Evolutionary conservation across 2,888 invertebrate species (phyloP), one percentile per base, ranked within the genome.

Genomic region (Epistrophella euchroma): DNA sequence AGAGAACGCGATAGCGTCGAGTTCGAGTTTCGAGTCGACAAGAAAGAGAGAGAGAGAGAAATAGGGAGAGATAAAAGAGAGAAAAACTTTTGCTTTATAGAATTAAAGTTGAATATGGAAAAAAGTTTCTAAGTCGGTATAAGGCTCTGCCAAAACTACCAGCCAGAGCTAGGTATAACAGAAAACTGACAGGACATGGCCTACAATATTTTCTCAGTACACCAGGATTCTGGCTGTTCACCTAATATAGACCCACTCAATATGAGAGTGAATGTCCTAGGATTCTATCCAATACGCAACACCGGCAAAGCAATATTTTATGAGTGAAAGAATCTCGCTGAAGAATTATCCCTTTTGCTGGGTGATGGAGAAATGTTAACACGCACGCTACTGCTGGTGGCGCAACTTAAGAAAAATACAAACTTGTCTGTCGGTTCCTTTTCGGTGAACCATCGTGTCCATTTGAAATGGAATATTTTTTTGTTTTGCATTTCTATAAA

Each of bases 181-280:
- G 74, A 55, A 70, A 78, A 79, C 79, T 74, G 78, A 73, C 77
- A 81, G 47, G 56, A 81, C 62, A n/a, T 71, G 40, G 75, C 40
- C 70, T 70, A 52, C 43, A 78, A 45, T 32, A 40, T 22, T 73
- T 78, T 60, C 58, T 77, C 82, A 76, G 32, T 22, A 52, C 19
- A 25, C 7, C 7, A 32, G 55, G 40, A 56, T 35, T 55, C 45
- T 47, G 47, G 22, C 15, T 52, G 2, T 58, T 50, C 15, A 47
- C 47, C 45, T 32, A 35, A 2, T 2, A 0, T 37, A 56, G 28
- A 66, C 40, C 58, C 47, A 75, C 71, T 73, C 80, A 55, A 76
- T 70, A 25, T 22, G 15, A 25, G 68, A 50, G 35, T 68, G 37
- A 68, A 68, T 68, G 35, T 2, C 35, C 68, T 68, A 68, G 68